Conservation (phyloP, 2,797 vertebrate genomes). For the Ctenopoma multispine region DNA sequence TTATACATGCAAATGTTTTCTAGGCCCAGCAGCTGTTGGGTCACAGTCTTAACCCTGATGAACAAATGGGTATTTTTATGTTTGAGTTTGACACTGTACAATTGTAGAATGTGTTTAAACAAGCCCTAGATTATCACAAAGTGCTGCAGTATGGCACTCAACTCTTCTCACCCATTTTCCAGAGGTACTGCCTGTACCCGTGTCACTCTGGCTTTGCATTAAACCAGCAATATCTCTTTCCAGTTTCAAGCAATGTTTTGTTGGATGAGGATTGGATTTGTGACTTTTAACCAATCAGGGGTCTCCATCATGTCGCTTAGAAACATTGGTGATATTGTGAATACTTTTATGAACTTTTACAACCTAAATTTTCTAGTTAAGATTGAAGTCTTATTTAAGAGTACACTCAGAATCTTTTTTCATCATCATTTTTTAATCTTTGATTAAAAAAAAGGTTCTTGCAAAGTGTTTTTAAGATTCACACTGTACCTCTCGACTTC, state of each 20-base stretch:
- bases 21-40: conserved; percentile 44
- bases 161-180: conserved; percentile 40
- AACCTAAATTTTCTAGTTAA: neutral
- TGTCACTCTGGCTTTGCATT: conserved; percentile 45
- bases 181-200: neutral
- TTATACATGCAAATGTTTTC: conserved; percentile 40
- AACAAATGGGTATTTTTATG: conserved; percentile 40
- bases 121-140: conserved; percentile 40
- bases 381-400: neutral
- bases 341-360: neutral
- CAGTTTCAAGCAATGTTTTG: conserved; percentile 14
- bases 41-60: conserved; percentile 31
- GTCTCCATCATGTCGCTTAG: neutral
- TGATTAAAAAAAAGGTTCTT: neutral
- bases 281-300: conserved; percentile 18
- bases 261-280: conserved; percentile 15
- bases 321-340: neutral
- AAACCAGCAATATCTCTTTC: conserved; percentile 39
- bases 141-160: conserved; percentile 44
- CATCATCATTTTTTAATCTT: neutral
- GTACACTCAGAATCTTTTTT: neutral
- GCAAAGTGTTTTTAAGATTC: neutral
- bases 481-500: neutral
- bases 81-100: conserved; percentile 35
- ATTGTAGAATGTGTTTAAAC: conserved; percentile 34